Evolutionary conservation across 2,113 vertebrate species (phyloP).

Genomic region (Pelecanoides urinatrix): DNA sequence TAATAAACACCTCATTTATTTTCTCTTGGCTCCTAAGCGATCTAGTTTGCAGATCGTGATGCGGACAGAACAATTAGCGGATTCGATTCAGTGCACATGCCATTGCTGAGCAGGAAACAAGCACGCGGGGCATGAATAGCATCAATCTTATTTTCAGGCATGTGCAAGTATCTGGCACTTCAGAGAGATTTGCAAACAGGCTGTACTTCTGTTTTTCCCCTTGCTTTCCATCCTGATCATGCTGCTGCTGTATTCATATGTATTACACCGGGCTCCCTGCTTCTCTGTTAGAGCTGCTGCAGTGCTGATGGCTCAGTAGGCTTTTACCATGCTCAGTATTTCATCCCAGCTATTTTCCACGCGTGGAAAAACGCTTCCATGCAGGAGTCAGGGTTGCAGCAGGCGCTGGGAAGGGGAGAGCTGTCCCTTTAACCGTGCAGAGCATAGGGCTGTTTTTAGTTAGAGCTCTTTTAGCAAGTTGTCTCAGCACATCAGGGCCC

Average conservation of each 20-base stretch:
- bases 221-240: not conserved
- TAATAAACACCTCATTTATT: conserved; percentile 73
- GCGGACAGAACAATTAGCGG: conserved; percentile 72
- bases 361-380: not conserved
- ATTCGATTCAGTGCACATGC: conserved; percentile 68
- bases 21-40: conserved; percentile 65
- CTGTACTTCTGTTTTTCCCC: not conserved
- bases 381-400: not conserved
- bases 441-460: conserved; percentile 31
- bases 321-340: not conserved
- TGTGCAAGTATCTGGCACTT: conserved; percentile 68
- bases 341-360: not conserved
- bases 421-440: conserved; percentile 17
- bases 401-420: not conserved
- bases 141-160: conserved; percentile 66
- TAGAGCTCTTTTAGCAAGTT: conserved; percentile 32
- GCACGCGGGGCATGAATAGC: conserved; percentile 47
- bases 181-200: conserved; percentile 11
- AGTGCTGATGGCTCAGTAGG: not conserved
- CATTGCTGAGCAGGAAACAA: conserved; percentile 55
- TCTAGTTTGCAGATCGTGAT: conserved; percentile 65
- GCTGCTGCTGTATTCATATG: not conserved
- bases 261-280: not conserved
- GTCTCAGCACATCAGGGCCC: conserved; percentile 59
- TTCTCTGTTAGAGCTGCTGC: not conserved